Conservation (phyloP, 2,113 vertebrate species). For the Columbina picui region DNA sequence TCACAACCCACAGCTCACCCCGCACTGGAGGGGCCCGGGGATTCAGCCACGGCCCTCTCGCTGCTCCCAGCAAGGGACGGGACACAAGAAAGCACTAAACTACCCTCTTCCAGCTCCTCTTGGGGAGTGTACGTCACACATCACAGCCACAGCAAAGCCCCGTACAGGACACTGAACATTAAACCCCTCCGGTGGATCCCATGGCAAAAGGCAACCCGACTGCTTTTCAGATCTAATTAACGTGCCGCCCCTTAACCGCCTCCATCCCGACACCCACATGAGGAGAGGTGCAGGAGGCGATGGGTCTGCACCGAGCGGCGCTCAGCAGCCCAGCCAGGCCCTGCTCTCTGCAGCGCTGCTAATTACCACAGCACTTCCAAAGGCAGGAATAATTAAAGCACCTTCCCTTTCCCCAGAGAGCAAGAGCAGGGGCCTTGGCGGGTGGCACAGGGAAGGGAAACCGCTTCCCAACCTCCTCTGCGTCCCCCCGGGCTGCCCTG, state of each 20-base stretch:
- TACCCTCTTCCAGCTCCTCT: background rate
- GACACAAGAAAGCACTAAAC: background rate
- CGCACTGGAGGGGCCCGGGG: no score
- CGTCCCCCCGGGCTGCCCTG: background rate
- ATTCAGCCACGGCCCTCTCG: background rate
- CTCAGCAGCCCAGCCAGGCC: background rate
- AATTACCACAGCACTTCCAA: slow-evolving; percentile 1
- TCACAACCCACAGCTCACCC: background rate
- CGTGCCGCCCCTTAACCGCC: fast-evolving
- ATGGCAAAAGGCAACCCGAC: fast-evolving
- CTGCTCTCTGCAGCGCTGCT: background rate
- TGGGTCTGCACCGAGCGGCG: fast-evolving
- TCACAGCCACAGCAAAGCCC: background rate
- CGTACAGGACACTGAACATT: fast-evolving
- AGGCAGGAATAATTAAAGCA: slow-evolving; percentile 45
- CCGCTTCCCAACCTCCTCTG: background rate
- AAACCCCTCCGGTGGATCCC: background rate
- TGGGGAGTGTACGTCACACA: fast-evolving
- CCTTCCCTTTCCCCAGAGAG: background rate
- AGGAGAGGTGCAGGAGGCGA: background rate
- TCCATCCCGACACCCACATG: background rate
- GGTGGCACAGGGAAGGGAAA: background rate
- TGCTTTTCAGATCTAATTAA: background rate
- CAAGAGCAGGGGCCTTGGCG: background rate
- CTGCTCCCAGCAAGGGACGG: background rate